phyloP scores from a whole-genome alignment of 2,888 invertebrate genomes.

The Neria commutata region DNA sequence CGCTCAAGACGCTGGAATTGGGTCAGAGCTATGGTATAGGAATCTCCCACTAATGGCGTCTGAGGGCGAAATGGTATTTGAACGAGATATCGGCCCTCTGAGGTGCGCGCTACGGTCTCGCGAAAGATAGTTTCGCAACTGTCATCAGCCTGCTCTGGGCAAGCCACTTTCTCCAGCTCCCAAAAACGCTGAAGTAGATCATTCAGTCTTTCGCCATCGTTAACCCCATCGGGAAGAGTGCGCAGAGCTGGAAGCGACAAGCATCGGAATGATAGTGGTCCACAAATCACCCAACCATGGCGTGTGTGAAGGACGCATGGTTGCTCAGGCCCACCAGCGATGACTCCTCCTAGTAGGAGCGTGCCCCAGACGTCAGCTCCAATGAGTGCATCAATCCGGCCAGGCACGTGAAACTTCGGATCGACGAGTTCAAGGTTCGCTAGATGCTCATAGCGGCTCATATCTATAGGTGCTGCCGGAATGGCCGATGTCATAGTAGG shows the following conservation, averaged over 20 bases:
- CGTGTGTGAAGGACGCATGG: conserved; percentile 17
- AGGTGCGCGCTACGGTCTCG: conserved; percentile 7
- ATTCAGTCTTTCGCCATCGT: conserved; percentile 8
- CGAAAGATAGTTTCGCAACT: conserved; percentile 16
- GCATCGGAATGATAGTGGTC: conserved; percentile 10
- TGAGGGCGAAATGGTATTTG: conserved; percentile 15
- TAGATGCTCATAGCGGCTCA: no score
- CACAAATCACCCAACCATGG: conserved; percentile 24
- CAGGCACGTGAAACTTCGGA: conserved; percentile 32
- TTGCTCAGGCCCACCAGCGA: conserved; percentile 6
- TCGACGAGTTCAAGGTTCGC: no score
- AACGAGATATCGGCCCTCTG: conserved; percentile 18
- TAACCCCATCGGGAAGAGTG: no score
- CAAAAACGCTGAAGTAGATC: conserved; percentile 21
- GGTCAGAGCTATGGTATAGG: conserved; percentile 1
- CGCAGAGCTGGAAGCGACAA: neutral
- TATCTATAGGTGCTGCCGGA: no score
- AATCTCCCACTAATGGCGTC: neutral
- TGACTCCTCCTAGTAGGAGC: conserved; percentile 5
- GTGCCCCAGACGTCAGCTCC: conserved; percentile 17
- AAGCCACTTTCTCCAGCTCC: conserved; percentile 16
- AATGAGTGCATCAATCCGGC: conserved; percentile 24
- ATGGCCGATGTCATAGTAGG: no score
- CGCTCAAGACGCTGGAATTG: conserved; percentile 2
- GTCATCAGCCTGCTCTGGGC: neutral